A percentile compares a stretch with the other conserved stretches of the same genome.
Evolutionary conservation across 2,797 vertebrate species (phyloP).

Genomic region (Otolemur crassicaudatus): DNA sequence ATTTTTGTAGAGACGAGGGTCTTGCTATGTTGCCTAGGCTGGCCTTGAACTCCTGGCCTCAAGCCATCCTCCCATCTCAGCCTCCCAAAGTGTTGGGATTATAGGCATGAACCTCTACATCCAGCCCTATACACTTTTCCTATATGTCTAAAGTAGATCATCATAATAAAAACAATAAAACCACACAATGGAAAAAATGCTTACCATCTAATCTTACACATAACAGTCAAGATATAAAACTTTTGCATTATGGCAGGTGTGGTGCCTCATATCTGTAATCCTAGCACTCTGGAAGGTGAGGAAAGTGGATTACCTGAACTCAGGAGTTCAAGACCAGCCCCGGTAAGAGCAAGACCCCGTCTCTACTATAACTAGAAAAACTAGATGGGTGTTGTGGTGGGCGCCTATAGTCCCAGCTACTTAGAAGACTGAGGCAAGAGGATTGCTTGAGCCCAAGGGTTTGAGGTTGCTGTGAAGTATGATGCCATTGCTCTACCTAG

Average conservation of each 20-base stretch:
- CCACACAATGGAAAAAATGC: background rate
- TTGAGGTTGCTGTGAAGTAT: too few species aligned
- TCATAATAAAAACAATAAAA: conserved; percentile 17
- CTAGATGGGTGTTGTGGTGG: too few species aligned
- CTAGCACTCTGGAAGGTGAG: too few species aligned
- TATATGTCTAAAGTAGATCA: background rate
- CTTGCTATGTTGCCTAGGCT: background rate
- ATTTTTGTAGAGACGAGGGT: background rate
- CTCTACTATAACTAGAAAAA: too few species aligned
- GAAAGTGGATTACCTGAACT: too few species aligned
- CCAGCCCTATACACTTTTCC: background rate
- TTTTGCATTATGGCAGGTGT: background rate
- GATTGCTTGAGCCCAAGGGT: too few species aligned
- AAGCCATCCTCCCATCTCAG: background rate
- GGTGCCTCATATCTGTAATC: too few species aligned
- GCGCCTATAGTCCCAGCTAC: too few species aligned
- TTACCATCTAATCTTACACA: background rate
- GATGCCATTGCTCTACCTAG: too few species aligned
- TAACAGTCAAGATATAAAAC: background rate
- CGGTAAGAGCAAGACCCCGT: too few species aligned
- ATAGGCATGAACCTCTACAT: background rate
- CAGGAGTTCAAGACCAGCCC: too few species aligned
- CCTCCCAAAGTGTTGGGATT: background rate
- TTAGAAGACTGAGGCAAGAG: too few species aligned
- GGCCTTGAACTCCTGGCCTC: background rate